Percentiles rank a stretch among this genome's conserved stretches.
phyloP scores from a whole-genome alignment of 2,888 invertebrate species.

The Timandra comae region DNA sequence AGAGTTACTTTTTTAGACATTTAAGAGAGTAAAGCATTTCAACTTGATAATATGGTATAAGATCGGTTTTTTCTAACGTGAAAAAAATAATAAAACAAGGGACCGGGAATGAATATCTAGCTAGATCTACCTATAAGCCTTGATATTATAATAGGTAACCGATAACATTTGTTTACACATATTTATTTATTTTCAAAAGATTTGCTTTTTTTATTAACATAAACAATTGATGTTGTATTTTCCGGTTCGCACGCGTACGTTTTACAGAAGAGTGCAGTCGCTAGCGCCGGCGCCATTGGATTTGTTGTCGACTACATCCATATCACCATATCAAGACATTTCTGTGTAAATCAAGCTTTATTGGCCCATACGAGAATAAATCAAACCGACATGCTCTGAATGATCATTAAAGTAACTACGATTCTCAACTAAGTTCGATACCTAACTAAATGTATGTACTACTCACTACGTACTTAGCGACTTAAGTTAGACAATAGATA shows the following conservation, averaged over 20 bases:
- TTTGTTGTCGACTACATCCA: slow-evolving; percentile 21
- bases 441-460: no score
- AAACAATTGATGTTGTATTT: slow-evolving; percentile 34
- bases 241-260: slow-evolving; percentile 35
- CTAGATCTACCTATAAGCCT: not conserved
- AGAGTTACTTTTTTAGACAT: no score
- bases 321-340: slow-evolving; percentile 46
- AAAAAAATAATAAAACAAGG: no score
- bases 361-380: slow-evolving; percentile 44
- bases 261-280: slow-evolving; percentile 27
- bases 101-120: no score
- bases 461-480: no score
- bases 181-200: slow-evolving; percentile 16
- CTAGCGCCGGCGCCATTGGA: slow-evolving; percentile 24
- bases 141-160: no score
- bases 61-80: no score
- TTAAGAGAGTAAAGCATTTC: no score
- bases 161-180: slow-evolving; percentile 9
- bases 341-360: slow-evolving; percentile 34
- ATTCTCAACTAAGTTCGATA: no score
- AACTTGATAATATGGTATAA: no score
- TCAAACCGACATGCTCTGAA: slow-evolving; percentile 30
- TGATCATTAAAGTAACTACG: slow-evolving; percentile 39
- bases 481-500: no score
- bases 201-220: slow-evolving; percentile 25